A percentile compares a stretch with the other conserved stretches of the same genome.
These are phyloP conservation scores for Xyrauchen texanus DNA, from an alignment of 2,113 vertebrate genomes.

Conservation along the genomic window DNA sequence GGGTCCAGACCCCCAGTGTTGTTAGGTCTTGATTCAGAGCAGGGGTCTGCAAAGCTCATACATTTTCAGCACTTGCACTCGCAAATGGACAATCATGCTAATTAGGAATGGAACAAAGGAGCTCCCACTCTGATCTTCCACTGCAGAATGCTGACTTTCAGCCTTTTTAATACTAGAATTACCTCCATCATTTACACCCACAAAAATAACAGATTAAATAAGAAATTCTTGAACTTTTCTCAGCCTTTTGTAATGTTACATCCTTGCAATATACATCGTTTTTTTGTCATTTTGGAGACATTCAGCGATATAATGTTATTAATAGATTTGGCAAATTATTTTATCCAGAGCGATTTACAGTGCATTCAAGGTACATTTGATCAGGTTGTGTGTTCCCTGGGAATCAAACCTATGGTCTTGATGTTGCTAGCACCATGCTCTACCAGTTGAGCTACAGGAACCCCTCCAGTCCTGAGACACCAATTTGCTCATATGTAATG, in stretches of 20 bases:
- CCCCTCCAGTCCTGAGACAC: too few relatives aligned
- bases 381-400: too few relatives aligned
- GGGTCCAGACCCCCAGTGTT: too few relatives aligned
- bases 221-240: conserved; percentile 41
- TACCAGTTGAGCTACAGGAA: too few relatives aligned
- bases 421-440: too few relatives aligned
- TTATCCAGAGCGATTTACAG: too few relatives aligned
- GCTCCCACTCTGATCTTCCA: conserved; percentile 61
- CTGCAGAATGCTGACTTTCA: conserved; percentile 64
- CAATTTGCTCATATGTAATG: too few relatives aligned
- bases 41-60: conserved; percentile 31
- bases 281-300: background rate
- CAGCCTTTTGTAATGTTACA: conserved; percentile 41
- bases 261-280: background rate
- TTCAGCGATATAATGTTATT: background rate
- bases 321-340: background rate
- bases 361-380: too few relatives aligned
- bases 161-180: conserved; percentile 66
- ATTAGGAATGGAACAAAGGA: conserved; percentile 67
- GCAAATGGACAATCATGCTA: conserved; percentile 52
- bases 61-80: conserved; percentile 18
- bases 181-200: conserved; percentile 53
- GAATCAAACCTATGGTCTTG: too few relatives aligned
- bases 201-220: conserved; percentile 46
- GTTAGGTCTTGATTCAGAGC: background rate